These are phyloP conservation scores for Andrena flavipes DNA, from an alignment of 2,888 invertebrate genomes.

Conservation along the genomic window DNA sequence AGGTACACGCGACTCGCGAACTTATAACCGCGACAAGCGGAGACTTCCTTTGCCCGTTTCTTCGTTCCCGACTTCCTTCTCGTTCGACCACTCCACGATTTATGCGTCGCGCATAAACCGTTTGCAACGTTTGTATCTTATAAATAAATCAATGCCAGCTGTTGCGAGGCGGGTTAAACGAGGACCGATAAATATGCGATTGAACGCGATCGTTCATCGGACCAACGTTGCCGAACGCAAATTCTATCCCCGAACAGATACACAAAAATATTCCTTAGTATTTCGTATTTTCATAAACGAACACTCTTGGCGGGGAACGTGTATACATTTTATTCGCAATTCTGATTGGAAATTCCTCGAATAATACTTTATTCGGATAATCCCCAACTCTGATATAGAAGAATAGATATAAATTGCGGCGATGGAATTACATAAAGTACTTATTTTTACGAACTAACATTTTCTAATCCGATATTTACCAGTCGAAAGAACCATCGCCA, in stretches of 20 bases:
- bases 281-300: not conserved
- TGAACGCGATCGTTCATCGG: constrained; percentile 39
- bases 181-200: constrained; percentile 53
- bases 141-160: constrained; percentile 58
- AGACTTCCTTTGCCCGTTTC: constrained; percentile 33
- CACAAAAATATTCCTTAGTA: not conserved
- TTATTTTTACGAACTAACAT: not conserved
- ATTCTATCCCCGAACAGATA: not conserved
- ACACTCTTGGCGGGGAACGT: too few species aligned
- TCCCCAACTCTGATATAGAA: too few species aligned
- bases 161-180: constrained; percentile 46
- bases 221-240: constrained; percentile 49
- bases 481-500: not conserved
- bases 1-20: constrained; percentile 16
- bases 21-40: constrained; percentile 30
- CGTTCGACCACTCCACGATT: constrained; percentile 52
- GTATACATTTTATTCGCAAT: too few species aligned
- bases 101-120: constrained; percentile 65
- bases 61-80: constrained; percentile 14
- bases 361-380: too few species aligned
- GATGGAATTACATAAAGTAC: not conserved
- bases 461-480: not conserved
- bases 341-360: too few species aligned
- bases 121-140: constrained; percentile 56
- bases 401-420: not conserved